These are phyloP conservation scores for Bettongia penicillata DNA, from an alignment of 2,113 vertebrate genomes.

Conservation along the genomic window DNA sequence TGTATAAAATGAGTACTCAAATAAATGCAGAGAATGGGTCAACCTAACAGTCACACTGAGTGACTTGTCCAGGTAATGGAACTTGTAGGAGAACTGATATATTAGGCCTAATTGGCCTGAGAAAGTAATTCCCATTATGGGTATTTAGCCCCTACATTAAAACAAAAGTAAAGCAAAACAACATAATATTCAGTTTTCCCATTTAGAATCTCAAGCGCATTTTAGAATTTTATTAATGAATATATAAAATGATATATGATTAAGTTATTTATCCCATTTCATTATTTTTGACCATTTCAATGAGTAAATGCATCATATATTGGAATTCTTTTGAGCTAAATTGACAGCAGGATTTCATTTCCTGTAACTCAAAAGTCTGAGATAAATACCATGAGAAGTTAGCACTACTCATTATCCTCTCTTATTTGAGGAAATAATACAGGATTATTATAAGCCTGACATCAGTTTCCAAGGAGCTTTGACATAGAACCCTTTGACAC, in stretches of 20 bases:
- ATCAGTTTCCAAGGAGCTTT: background rate
- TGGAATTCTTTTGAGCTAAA: background rate
- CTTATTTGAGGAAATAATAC: background rate
- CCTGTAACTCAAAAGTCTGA: background rate
- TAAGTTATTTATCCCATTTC: background rate
- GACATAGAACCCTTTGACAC: background rate
- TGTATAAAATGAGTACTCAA: background rate
- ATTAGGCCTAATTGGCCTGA: background rate
- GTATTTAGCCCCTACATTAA: background rate
- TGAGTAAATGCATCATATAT: background rate
- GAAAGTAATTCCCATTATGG: background rate
- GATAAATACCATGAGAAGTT: background rate
- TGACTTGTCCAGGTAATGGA: background rate
- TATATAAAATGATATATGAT: background rate
- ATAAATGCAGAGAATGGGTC: background rate
- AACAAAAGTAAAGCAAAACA: background rate
- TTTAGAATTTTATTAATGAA: background rate
- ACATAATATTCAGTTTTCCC: background rate
- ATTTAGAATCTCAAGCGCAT: background rate
- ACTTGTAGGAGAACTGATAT: background rate
- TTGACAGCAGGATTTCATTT: background rate
- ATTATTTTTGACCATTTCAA: background rate
- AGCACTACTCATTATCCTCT: background rate
- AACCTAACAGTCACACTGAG: background rate
- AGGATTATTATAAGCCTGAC: background rate